Evolutionary conservation across 2,797 vertebrate species (phyloP), one percentile per base, ranked within the genome.

Genomic region (Rhynchonycteris naso): DNA sequence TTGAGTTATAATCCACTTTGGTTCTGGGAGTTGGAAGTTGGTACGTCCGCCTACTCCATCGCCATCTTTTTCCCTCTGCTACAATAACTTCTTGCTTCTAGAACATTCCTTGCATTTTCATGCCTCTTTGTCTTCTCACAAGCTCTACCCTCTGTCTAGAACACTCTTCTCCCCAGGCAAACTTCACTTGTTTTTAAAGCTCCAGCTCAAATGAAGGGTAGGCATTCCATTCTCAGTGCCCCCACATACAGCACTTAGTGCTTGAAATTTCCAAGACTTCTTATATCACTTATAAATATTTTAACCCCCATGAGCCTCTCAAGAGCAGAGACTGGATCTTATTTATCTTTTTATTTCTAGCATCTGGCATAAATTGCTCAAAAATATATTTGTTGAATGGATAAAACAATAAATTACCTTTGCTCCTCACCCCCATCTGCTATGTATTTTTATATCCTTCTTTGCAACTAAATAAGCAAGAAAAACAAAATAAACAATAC

Each of bases 231-330:
- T 84, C 65, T 79, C 43, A 14, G 7, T 47, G n/a, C 13, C 30
- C 81, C 33, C 50, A 14, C 63, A 18, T 7, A 63, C 5, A 79
- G 59, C 69, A 76, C 38, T 87, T 89, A 78, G 50, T 28, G 66
- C 59, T 93, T 81, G 26, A 59, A 38, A 88, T 69, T 93, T 93
- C 93, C 50, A 66, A 52, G 35, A 21, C 58, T 93, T 87, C 94
- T 91, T 47, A 1, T 88, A 91, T 82, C 2, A 28, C 15, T 93
- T 92, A 79, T 93, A 94, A 93, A 88, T 82, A 92, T 91, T 50
- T 80, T 50, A 83, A 74, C 35, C 54, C 54, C 35, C 15, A 8
- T 16, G 75, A 95, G 59, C 6, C 56, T 95, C 66, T 87, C 33
- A 35, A 74, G 61, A 95, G 83, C 59, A 87, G 66, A 79, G 33